Evolutionary conservation across 1,140 invertebrate species (phyloP).

Genomic region (Drosophila serrata): DNA sequence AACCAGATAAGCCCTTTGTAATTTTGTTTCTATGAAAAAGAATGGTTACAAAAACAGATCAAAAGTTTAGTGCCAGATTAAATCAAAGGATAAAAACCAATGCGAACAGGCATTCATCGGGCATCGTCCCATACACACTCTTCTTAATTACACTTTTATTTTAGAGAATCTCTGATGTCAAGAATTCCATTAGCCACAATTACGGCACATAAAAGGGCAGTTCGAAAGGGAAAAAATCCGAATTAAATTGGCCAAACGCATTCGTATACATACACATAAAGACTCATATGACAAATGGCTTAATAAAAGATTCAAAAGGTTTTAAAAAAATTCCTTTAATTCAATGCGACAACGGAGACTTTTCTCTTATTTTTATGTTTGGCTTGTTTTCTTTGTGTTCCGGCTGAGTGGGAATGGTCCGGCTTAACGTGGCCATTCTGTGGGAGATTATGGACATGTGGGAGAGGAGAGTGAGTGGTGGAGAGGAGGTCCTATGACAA

Average conservation of each 20-base stretch:
- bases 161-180: background rate
- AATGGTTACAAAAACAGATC: background rate
- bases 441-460: conserved; percentile 40
- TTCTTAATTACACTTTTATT: conserved; percentile 19
- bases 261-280: background rate
- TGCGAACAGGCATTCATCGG: background rate
- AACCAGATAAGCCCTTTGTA: background rate
- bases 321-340: conserved; percentile 14
- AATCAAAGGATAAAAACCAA: conserved; percentile 2
- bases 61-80: conserved; percentile 4
- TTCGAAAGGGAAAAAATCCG: conserved; percentile 1
- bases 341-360: conserved; percentile 7
- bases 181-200: conserved; percentile 36
- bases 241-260: conserved; percentile 5
- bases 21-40: background rate
- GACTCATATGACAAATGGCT: conserved; percentile 13
- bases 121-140: conserved; percentile 2
- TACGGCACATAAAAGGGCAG: conserved; percentile 5
- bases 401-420: conserved; percentile 38
- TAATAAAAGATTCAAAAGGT: conserved; percentile 50
- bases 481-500: background rate
- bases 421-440: conserved; percentile 46
- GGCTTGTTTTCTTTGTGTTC: conserved; percentile 26
- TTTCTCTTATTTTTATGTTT: conserved; percentile 18
- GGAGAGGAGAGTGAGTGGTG: background rate